These are phyloP conservation scores for Caenorhabditis inopinata DNA, from an alignment of 1,140 invertebrate species.

Conservation along the genomic window DNA sequence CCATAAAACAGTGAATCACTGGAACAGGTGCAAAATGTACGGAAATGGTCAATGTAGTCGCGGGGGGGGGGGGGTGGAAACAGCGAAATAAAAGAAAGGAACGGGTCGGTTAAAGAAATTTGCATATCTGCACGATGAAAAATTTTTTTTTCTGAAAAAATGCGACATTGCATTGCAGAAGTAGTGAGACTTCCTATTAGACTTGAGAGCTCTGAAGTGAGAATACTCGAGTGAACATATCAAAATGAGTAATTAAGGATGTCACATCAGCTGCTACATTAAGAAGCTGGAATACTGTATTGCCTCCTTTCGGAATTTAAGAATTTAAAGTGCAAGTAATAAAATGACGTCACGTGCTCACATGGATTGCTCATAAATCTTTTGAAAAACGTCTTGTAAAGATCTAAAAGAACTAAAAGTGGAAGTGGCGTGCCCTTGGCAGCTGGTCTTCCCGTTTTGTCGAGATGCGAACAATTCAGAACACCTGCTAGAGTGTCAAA, in stretches of 20 bases:
- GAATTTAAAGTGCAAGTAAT: too few species aligned
- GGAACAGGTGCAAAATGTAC: background rate
- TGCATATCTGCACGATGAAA: too few species aligned
- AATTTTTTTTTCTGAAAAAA: too few species aligned
- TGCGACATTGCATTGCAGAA: too few species aligned
- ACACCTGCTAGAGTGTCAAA: constrained; percentile 32
- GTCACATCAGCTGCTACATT: too few species aligned
- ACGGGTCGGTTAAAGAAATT: background rate
- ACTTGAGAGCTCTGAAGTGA: background rate
- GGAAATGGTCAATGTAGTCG: background rate
- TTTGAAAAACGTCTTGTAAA: too few species aligned
- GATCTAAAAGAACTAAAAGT: too few species aligned
- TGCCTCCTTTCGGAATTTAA: too few species aligned
- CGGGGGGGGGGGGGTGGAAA: background rate
- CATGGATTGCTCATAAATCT: too few species aligned
- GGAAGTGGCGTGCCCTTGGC: background rate
- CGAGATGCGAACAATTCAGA: constrained; percentile 1
- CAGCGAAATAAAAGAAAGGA: too few species aligned
- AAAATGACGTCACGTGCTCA: too few species aligned
- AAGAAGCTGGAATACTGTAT: too few species aligned
- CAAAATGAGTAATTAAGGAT: background rate
- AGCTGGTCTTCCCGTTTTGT: background rate
- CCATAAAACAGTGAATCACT: constrained; percentile 17
- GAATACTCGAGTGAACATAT: background rate
- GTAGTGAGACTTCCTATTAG: background rate